Evolutionary conservation across 2,113 vertebrate species (phyloP).

Genomic region (Otis tarda): DNA sequence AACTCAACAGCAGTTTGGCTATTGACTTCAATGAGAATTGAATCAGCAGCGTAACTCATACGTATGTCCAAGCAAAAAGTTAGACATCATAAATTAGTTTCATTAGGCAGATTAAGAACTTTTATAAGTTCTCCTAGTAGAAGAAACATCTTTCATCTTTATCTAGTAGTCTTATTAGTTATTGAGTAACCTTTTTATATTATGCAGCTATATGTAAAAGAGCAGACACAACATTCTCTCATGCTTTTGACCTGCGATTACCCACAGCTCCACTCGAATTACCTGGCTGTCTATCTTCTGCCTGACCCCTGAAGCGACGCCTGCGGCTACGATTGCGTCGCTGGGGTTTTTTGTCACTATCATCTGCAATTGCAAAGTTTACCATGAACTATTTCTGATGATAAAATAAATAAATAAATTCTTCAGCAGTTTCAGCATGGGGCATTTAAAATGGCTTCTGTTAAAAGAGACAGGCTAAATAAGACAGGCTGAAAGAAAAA

Average conservation of each 20-base stretch:
- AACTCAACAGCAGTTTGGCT: background rate
- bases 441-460: conserved; percentile 50
- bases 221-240: conserved; percentile 79
- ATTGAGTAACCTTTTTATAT: conserved; percentile 71
- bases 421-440: conserved; percentile 69
- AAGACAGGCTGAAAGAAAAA: conserved; percentile 55
- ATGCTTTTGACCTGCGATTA: conserved; percentile 77
- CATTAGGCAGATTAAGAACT: conserved; percentile 68
- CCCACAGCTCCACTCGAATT: conserved; percentile 79
- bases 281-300: conserved; percentile 99
- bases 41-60: background rate
- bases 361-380: conserved; percentile 90
- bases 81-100: conserved; percentile 73
- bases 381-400: conserved; percentile 78
- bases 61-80: conserved; percentile 58
- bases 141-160: conserved; percentile 62
- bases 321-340: conserved; percentile 98
- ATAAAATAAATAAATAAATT: conserved; percentile 55
- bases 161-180: conserved; percentile 76
- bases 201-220: conserved; percentile 75
- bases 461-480: conserved; percentile 63
- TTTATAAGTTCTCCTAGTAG: conserved; percentile 43
- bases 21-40: background rate
- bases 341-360: conserved; percentile 92
- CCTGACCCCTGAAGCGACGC: conserved; percentile 90